Evolutionary conservation across 2,888 invertebrate genomes (phyloP), one percentile per base, ranked within the genome.

Genomic region (Gibbula magus): DNA sequence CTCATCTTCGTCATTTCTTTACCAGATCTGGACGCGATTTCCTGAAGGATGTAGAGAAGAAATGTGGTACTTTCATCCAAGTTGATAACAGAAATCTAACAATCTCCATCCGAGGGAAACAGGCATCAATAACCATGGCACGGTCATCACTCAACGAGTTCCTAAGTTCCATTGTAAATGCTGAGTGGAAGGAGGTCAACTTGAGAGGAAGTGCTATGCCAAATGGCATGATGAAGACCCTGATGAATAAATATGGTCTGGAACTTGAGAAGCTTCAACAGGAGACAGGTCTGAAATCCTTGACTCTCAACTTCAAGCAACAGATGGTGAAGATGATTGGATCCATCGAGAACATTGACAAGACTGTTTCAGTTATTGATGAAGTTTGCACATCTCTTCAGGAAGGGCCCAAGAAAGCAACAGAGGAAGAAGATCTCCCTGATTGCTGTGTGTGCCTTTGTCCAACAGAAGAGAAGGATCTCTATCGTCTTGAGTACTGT

Each of bases 401-500:
- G 39, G 66, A 20, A 8, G 45, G 53, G 35, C 18, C 18, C 66
- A 35, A 29, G n/a, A 25, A 20, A 1, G 0, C 5, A 45, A 18
- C 18, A 7, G 0, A 25, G 10, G 61, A 54, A 16, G 81, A 78
- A 10, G 75, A 53, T 66, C 29, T 79, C 16, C 78, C 82, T 18
- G 88, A 90, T 29, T 91, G 91, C 79, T 86, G 86, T 18, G 86
- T 89, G 10, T 92, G 92, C 79, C 79, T 91, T 32, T 88, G 86
- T 77, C 86, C 87, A 13, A 82, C 90, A 2, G 88, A 89, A 4
- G 76, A 77, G 10, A 61, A 61, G 0, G 85, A 88, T 13, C 77
- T 89, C 18, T 88, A 87, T 75, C 83, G 90, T 13, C 81, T 90
- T n/a, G 90, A 91, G 70, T 83, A 79, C 13, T 91, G 91, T 81